These are phyloP conservation scores for Amphipoea lucens DNA, from an alignment of 2,888 invertebrate genomes.

Conservation along the genomic window DNA sequence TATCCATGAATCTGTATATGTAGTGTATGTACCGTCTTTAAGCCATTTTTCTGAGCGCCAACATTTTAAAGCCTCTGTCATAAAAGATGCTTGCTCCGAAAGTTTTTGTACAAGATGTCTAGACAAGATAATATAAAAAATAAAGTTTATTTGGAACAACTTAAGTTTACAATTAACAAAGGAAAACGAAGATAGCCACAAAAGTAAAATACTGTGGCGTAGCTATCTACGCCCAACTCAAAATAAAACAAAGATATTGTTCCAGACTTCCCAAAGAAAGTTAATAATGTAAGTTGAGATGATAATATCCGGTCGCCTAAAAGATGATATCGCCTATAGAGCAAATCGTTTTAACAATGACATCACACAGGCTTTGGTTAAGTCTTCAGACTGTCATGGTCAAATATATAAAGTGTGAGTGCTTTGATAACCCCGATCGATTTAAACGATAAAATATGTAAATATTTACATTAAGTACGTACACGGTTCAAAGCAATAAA, in stretches of 20 bases:
- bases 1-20: too few relatives aligned
- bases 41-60: background rate
- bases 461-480: constrained; percentile 38
- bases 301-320: background rate
- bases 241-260: too few relatives aligned
- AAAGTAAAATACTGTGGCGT: too few relatives aligned
- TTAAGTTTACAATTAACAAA: too few relatives aligned
- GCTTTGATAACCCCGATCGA: constrained; percentile 47
- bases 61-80: background rate
- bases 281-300: too few relatives aligned
- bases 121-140: background rate
- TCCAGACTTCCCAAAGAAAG: too few relatives aligned
- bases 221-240: too few relatives aligned
- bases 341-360: constrained; percentile 6
- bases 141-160: too few relatives aligned
- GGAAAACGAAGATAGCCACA: too few relatives aligned
- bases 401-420: constrained; percentile 6
- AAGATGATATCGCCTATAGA: background rate
- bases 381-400: constrained; percentile 11
- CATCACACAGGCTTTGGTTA: constrained; percentile 1
- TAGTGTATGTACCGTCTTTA: too few relatives aligned
- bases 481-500: constrained; percentile 41
- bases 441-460: constrained; percentile 30
- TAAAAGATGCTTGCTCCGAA: background rate
- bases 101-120: background rate